These are phyloP conservation scores for Cynaeus angustus DNA, from an alignment of 2,888 invertebrate species.

Conservation along the genomic window DNA sequence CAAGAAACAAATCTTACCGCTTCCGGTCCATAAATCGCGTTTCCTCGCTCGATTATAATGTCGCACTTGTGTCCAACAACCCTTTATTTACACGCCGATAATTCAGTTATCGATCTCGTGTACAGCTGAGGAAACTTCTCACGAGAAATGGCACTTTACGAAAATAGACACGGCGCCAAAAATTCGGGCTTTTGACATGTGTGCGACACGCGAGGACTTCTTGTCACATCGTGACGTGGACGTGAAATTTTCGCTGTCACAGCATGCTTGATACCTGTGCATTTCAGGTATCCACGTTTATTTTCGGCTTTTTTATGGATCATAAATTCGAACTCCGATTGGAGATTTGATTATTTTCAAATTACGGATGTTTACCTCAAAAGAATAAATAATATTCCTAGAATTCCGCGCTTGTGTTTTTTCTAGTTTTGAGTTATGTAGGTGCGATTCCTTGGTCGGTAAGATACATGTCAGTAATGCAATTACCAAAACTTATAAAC, in stretches of 20 bases:
- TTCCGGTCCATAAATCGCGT: neutral
- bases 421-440: neutral
- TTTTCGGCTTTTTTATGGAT: neutral
- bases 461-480: too few relatives aligned
- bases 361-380: neutral
- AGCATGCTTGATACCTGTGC: too few relatives aligned
- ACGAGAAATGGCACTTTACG: slow-evolving; percentile 19
- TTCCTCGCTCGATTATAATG: slow-evolving; percentile 1
- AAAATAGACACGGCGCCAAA: too few relatives aligned
- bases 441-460: too few relatives aligned
- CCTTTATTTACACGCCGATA: slow-evolving; percentile 41
- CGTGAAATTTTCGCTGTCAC: too few relatives aligned
- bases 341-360: slow-evolving; percentile 2
- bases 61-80: slow-evolving; percentile 22
- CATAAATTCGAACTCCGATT: neutral
- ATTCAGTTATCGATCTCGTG: slow-evolving; percentile 24
- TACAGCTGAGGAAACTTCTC: slow-evolving; percentile 15
- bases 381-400: neutral
- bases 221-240: too few relatives aligned
- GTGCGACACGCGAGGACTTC: too few relatives aligned
- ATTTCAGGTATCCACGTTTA: too few relatives aligned
- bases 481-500: neutral
- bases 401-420: neutral
- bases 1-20: neutral
- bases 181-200: too few relatives aligned